Base-by-base conservation (phyloP, 2,797 vertebrate species). In the Anniella stebbinsi region DNA sequence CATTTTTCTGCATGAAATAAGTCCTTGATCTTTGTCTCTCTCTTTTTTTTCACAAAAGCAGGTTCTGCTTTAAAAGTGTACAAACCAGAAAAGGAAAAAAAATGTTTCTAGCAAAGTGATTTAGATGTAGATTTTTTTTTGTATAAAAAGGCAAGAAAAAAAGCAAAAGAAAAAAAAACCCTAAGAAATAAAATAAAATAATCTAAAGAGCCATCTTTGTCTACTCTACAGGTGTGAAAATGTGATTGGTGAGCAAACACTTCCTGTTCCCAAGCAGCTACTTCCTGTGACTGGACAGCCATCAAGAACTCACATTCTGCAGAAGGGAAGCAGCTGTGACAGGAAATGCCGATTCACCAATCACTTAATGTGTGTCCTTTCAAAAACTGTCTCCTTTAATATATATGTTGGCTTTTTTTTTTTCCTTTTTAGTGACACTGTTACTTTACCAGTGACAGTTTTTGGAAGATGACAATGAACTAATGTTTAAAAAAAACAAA, bases 1-100 rank as follows among this genome's bases (percentile, higher is more conserved):
- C 92, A 94, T 95, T 95, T 82, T 94, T 96, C 91, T 96, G 94
- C 95, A 96, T 96, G 96, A 95, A 96, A 94, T 93, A 92, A 94
- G 92, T 96, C 93, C 93, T 96, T 93, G 94, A 93, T 94, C 89
- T 90, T 93, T 93, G 92, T 94, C 94, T 93, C 94, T 91, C 45
- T 96, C 94, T 91, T 45, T 96, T 48, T 41, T 41, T 1, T 75
- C 95, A 94, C 86, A 82, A 91, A 95, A 96, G 93, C 94, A 92
- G 91, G 88, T 92, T 92, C 95, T 95, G 96, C 93, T 96, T 95
- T 93, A 91, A 93, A 89, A 76, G 95, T 96, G 92, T 96, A 93
- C 94, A 96, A 93, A 87, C 89, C 77, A 83, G 57, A 88, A 87
- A 77, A 12, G 72, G 90, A 92, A 80, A 90, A 80, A 90, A 94